A percentile compares a stretch with the other conserved stretches of the same genome.
These are phyloP conservation scores for Hemibagrus guttatus DNA, from an alignment of 2,797 vertebrate genomes.

Conservation along the genomic window DNA sequence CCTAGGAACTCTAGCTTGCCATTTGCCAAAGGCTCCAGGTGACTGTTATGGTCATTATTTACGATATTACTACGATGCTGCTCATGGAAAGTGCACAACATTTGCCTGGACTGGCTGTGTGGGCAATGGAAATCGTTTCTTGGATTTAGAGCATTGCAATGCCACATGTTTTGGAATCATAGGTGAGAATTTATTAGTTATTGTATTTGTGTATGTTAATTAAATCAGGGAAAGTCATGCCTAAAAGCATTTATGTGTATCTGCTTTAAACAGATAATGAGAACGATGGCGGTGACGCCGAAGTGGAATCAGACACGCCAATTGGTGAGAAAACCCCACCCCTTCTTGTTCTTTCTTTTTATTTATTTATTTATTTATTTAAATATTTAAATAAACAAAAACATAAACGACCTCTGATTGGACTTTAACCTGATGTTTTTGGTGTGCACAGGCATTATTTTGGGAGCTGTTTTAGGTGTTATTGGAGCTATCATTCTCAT, in stretches of 20 bases:
- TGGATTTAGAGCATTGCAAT: conserved; percentile 57
- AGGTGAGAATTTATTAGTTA: conserved; percentile 58
- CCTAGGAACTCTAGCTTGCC: conserved; percentile 56
- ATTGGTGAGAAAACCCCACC: conserved; percentile 64
- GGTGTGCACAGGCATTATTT: conserved; percentile 67
- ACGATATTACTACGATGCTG: conserved; percentile 67
- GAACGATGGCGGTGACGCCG: conserved; percentile 47
- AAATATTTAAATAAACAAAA: not conserved
- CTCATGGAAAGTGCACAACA: conserved; percentile 60
- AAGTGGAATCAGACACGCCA: conserved; percentile 70
- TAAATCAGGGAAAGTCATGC: not conserved
- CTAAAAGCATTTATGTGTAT: conserved; percentile 7
- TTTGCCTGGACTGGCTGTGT: conserved; percentile 67
- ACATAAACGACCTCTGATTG: not conserved
- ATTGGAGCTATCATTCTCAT: conserved; percentile 58
- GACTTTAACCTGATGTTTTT: not conserved
- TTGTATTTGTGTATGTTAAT: not conserved
- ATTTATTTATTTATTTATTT: too few species aligned
- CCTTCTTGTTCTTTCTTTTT: not conserved
- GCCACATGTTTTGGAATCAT: conserved; percentile 68
- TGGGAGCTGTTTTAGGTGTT: conserved; percentile 67
- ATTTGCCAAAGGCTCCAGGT: conserved; percentile 49
- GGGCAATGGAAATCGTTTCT: conserved; percentile 76
- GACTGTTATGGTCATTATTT: conserved; percentile 39
- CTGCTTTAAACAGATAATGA: conserved; percentile 54